Percentiles rank a stretch among this genome's conserved stretches.
phyloP scores from a whole-genome alignment of 2,113 vertebrate species.

The Gambusia holbrooki region DNA sequence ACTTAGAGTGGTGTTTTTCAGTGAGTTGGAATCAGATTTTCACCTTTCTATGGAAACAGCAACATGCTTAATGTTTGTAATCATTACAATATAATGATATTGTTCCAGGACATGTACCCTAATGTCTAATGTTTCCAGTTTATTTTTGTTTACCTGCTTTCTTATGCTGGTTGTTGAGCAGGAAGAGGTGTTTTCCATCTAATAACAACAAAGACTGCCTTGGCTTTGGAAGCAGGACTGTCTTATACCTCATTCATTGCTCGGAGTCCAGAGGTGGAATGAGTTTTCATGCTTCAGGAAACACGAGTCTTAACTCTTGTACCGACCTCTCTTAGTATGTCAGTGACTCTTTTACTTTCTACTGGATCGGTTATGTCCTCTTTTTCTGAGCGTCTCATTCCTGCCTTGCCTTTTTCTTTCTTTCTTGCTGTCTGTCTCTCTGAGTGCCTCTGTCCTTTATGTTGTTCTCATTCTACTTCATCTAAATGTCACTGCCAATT shows the following conservation, averaged over 20 bases:
- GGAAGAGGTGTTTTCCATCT: constrained; percentile 16
- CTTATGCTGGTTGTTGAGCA: constrained; percentile 38
- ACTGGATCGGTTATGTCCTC: constrained; percentile 27
- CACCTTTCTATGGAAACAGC: neutral
- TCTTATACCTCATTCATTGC: constrained; percentile 23
- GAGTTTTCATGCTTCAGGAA: constrained; percentile 65
- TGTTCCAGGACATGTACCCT: too few relatives aligned
- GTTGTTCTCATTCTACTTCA: constrained; percentile 24
- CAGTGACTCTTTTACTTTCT: constrained; percentile 39
- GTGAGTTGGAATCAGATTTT: neutral
- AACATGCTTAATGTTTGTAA: neutral
- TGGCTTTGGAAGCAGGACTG: constrained; percentile 16
- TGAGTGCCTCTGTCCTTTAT: constrained; percentile 1
- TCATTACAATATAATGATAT: neutral
- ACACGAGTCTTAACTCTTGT: constrained; percentile 51
- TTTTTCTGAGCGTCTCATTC: constrained; percentile 14
- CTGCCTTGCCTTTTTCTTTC: constrained; percentile 14
- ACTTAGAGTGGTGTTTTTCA: neutral
- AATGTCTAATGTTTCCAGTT: too few relatives aligned
- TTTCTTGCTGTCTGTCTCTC: constrained; percentile 12
- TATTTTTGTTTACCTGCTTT: neutral
- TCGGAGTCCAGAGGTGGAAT: constrained; percentile 68
- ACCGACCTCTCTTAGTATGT: constrained; percentile 57
- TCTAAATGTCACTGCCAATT: constrained; percentile 40
- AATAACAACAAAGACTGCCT: constrained; percentile 33